A percentile compares a stretch with the other conserved stretches of the same genome.
Evolutionary conservation across 2,797 vertebrate genomes (phyloP).

Genomic region (Peromyscus aztecus): DNA sequence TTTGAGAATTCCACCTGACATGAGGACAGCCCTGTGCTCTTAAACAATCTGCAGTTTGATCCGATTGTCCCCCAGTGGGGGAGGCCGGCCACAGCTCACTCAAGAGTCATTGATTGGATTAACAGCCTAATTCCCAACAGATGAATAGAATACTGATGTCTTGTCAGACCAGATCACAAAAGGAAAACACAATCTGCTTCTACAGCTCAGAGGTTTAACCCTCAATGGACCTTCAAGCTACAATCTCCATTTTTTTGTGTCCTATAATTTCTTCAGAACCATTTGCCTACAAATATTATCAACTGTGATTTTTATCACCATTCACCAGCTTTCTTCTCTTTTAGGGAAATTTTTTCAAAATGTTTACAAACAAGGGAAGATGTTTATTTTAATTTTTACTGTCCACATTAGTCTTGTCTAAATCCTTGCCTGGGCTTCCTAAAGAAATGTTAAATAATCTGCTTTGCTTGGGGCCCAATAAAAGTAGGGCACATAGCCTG

Average conservation of each 20-base stretch:
- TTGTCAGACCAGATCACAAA: slow-evolving; percentile 92
- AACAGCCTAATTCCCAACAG: slow-evolving; percentile 98
- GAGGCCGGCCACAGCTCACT: slow-evolving; percentile 95
- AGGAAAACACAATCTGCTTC: slow-evolving; percentile 91
- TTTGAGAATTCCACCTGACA: slow-evolving; percentile 92
- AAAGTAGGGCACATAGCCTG: neutral
- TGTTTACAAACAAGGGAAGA: slow-evolving; percentile 42
- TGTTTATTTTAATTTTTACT: slow-evolving; percentile 63
- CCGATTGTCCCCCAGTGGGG: slow-evolving; percentile 94
- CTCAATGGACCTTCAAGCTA: slow-evolving; percentile 72
- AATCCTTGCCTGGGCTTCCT: slow-evolving; percentile 60
- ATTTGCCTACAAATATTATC: slow-evolving; percentile 38
- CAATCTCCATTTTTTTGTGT: neutral
- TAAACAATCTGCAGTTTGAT: slow-evolving; percentile 94
- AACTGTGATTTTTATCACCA: slow-evolving; percentile 38
- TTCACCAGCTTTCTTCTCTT: slow-evolving; percentile 20
- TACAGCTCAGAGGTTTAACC: slow-evolving; percentile 89
- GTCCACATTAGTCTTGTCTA: slow-evolving; percentile 11
- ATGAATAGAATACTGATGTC: slow-evolving; percentile 96
- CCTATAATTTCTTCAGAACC: slow-evolving; percentile 52
- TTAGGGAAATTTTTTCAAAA: neutral
- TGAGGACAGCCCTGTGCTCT: slow-evolving; percentile 88
- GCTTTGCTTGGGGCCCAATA: slow-evolving; percentile 34
- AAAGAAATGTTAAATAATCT: slow-evolving; percentile 63
- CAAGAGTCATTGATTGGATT: slow-evolving; percentile 98